Evolutionary conservation across 2,888 invertebrate species (phyloP), one percentile per base, ranked within the genome.

Genomic region (Lutraria lutraria): DNA sequence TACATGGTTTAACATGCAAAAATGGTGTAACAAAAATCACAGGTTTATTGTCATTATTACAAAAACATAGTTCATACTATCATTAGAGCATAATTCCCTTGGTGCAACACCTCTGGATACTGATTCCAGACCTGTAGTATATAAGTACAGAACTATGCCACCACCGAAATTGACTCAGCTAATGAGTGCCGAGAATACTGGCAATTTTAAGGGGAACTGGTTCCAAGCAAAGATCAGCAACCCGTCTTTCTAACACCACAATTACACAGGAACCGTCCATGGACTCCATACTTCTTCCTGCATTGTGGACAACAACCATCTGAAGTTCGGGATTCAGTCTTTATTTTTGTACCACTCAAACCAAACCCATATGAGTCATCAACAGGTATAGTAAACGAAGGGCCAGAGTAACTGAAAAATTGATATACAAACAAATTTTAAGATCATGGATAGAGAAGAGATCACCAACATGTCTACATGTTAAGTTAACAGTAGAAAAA

Each of bases 201-300:
- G 43, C 43, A 8, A 43, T 43, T 43, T n/a, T 43, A 43, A 43
- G 43, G 4, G 2, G 2, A 43, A 60, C 3, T 10, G 25, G n/a
- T 12, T 68, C 25, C 25, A 3, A n/a, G 63, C 63, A 8, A 25
- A 68, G 63, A 29, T 86, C 63, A 89, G 29, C 87, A 80, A 34
- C 90, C 88, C 16, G 90, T 89, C 80, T 91, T 93, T 81, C 90
- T 84, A 0, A 90, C 88, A 81, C 93, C 93, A 91, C 93, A 93
- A 16, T 86, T 90, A 85, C 93, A 93, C 6, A 85, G 63, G 43
- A 93, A 89, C 72, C 91, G 90, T n/a, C 90, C 91, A 85, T 89
- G 87, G 6, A 82, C 81, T 31, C 92, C 90, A 31, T 89, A 92
- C n/a, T 85, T 90, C 83, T 89, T 92, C 52, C 81, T 88, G 82